Evolutionary conservation across 2,888 invertebrate species (phyloP).

Genomic region (Trissolcus brochymenae): DNA sequence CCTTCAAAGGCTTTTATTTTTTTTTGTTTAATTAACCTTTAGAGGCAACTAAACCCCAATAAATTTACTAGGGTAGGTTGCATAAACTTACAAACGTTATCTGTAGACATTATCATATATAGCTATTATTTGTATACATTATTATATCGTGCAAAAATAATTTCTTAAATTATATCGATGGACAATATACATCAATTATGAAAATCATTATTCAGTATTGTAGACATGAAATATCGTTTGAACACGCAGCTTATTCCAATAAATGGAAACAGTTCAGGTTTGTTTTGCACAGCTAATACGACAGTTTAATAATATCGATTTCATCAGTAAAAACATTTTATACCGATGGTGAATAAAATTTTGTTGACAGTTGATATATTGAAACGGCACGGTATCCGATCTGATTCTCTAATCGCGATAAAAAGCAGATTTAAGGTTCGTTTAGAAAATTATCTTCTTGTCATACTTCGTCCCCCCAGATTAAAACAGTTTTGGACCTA

Average conservation of each 20-base stretch:
- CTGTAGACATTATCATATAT: too few relatives aligned
- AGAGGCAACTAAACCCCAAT: too few relatives aligned
- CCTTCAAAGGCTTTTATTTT: too few relatives aligned
- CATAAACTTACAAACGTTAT: too few relatives aligned
- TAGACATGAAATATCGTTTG: too few relatives aligned
- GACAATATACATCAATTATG: too few relatives aligned
- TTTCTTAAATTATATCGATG: neutral
- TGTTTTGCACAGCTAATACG: neutral
- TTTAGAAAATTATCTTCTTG: constrained; percentile 63
- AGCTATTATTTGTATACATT: too few relatives aligned
- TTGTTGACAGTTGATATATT: constrained; percentile 30
- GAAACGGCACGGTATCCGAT: constrained; percentile 1
- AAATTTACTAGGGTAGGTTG: too few relatives aligned
- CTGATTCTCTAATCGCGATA: neutral
- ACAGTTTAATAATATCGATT: constrained; percentile 26
- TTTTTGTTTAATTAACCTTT: too few relatives aligned
- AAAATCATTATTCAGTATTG: too few relatives aligned
- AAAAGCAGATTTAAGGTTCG: constrained; percentile 5
- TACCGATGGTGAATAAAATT: constrained; percentile 16
- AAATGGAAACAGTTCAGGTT: too few relatives aligned
- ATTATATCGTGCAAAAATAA: constrained; percentile 10
- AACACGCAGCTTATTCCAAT: too few relatives aligned
- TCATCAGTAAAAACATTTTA: constrained; percentile 36
- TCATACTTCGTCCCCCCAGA: constrained; percentile 85
- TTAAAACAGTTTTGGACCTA: constrained; percentile 86